Evolutionary conservation across 2,797 vertebrate species (phyloP).

Genomic region (Nannoperca obscura): DNA sequence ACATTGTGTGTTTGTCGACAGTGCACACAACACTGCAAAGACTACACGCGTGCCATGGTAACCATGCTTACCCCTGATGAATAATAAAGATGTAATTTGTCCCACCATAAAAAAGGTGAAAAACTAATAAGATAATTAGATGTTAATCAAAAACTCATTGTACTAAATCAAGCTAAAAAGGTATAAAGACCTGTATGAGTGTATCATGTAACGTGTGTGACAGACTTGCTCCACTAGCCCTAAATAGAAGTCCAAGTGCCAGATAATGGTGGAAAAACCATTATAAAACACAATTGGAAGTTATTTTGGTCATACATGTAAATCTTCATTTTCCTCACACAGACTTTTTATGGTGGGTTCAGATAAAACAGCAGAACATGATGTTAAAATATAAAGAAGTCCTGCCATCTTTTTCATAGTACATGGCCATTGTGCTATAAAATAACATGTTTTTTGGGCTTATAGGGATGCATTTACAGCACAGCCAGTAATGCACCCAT

Average conservation of each 20-base stretch:
- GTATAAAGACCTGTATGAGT: neutral
- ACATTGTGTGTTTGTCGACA: neutral
- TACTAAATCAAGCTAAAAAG: neutral
- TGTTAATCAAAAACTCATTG: neutral
- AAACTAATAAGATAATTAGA: neutral
- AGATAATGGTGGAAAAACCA: neutral
- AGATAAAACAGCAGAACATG: neutral
- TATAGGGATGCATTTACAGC: constrained; percentile 10
- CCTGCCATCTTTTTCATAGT: neutral
- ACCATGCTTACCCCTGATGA: neutral
- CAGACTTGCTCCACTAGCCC: neutral
- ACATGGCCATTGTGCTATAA: neutral
- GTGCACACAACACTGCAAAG: neutral
- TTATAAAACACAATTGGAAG: neutral
- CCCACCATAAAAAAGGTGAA: neutral
- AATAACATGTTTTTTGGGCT: neutral
- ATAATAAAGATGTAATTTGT: neutral
- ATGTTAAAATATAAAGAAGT: neutral
- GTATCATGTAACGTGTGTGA: neutral
- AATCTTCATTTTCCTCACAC: neutral
- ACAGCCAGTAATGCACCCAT: constrained; percentile 7
- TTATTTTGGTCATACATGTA: neutral
- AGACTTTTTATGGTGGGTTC: neutral
- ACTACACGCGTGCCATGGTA: too few species aligned
- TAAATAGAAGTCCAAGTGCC: neutral